These are phyloP conservation scores for Toxostoma redivivum DNA, from an alignment of 2,113 vertebrate species.

Conservation along the genomic window DNA sequence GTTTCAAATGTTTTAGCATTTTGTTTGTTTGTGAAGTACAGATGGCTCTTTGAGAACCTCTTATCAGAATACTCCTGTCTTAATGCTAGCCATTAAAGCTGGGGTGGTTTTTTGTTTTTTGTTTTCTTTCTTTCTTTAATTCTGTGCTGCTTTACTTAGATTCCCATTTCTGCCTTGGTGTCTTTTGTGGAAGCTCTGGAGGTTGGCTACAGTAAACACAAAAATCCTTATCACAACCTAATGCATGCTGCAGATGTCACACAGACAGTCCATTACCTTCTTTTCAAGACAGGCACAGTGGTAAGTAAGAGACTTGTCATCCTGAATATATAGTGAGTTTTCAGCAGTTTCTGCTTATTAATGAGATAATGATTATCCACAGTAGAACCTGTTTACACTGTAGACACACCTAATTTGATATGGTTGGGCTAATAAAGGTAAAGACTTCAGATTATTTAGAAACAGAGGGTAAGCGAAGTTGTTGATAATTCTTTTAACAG, in stretches of 20 bases:
- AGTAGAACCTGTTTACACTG: neutral
- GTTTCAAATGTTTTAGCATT: neutral
- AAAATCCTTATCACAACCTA: conserved; percentile 98
- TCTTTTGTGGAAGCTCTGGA: conserved; percentile 97
- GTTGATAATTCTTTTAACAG: neutral
- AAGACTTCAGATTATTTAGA: neutral
- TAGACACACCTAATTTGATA: neutral
- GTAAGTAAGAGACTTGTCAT: conserved; percentile 75
- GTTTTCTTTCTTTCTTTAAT: neutral
- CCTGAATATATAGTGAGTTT: neutral
- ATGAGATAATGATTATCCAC: neutral
- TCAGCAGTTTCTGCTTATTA: neutral
- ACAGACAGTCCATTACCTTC: conserved; percentile 94
- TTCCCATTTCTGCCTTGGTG: conserved; percentile 95
- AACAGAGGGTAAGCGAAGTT: neutral
- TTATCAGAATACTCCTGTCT: neutral
- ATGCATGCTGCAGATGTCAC: conserved; percentile 96
- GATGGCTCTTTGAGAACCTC: neutral
- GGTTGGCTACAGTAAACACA: conserved; percentile 96
- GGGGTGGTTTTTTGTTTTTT: neutral
- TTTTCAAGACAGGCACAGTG: conserved; percentile 92
- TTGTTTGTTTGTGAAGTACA: neutral
- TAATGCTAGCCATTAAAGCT: neutral
- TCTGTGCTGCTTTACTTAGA: conserved; percentile 73
- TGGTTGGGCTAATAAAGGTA: neutral